Evolutionary conservation across 2,888 invertebrate species (phyloP), one percentile per base, ranked within the genome.

Genomic region (Galerucella nymphaeae): DNA sequence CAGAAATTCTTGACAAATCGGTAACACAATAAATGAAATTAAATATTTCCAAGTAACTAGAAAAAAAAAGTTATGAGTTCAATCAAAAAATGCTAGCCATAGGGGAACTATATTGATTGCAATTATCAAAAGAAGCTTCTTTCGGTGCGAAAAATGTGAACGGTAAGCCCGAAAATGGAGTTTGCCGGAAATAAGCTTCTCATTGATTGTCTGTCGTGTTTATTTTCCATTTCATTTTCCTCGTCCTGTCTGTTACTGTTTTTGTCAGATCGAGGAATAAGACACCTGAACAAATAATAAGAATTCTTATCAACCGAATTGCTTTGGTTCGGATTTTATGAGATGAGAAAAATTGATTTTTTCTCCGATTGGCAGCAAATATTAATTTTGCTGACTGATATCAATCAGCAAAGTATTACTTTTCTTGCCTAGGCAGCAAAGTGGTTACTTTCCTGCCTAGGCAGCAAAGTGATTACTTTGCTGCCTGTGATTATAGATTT

Each of bases 261-360:
- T 77, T 78, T 77, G 78, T 77, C 76, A 79, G 75, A 74, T 77
- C 72, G 71, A 76, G 78, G 75, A 78, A 80, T 77, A 76, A 78
- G 73, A 79, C 78, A 80, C 79, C 78, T 80, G 79, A 77, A 75
- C 76, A 78, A 79, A 78, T 77, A 75, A 74, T 70, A 71, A 68
- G 73, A 73, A 73, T 70, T 70, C 66, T 72, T 73, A 70, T 70
- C 72, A 65, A 42, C 62, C 66, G 73, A 58, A 72, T 72, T 68
- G 72, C 57, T 72, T 50, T 50, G 67, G 67, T 68, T 23, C 65
- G 70, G 71, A 73, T 59, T 68, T 30, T 61, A 71, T n/a, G n/a
- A 73, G 66, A 72, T 72, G 48, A 53, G 41, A 55, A 70, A 64
- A 70, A 57, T 59, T 70, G 70, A 70, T 70, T 70, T 70, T 70